Evolutionary conservation across 2,797 vertebrate species (phyloP).

Genomic region (Coreius guichenoti): DNA sequence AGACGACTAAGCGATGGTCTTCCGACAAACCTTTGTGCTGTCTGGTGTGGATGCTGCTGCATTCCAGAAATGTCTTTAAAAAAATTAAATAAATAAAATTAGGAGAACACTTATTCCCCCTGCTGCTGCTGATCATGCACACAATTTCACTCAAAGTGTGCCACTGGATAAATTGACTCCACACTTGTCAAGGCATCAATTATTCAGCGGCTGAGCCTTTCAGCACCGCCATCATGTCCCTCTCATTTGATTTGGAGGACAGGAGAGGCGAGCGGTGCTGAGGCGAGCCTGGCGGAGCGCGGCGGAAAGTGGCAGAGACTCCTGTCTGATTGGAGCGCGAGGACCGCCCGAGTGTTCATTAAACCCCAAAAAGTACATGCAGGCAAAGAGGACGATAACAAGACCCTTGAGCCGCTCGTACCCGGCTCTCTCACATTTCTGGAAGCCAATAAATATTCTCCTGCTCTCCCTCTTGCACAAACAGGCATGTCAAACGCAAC

Average conservation of each 20-base stretch:
- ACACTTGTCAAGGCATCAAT: constrained; percentile 72
- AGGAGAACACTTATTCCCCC: constrained; percentile 31
- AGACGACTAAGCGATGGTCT: neutral
- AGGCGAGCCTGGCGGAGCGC: constrained; percentile 53
- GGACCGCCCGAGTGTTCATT: constrained; percentile 80
- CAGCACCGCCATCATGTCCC: constrained; percentile 66
- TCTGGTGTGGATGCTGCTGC: constrained; percentile 14
- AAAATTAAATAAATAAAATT: constrained; percentile 36
- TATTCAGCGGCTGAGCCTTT: constrained; percentile 78
- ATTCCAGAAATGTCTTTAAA: constrained; percentile 11
- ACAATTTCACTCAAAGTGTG: constrained; percentile 58
- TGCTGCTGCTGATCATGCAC: constrained; percentile 54
- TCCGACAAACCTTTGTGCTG: constrained; percentile 7
- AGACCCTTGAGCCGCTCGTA: constrained; percentile 80
- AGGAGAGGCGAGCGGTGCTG: constrained; percentile 50
- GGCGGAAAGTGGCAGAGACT: constrained; percentile 64
- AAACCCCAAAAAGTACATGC: constrained; percentile 76
- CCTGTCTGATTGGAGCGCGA: constrained; percentile 75
- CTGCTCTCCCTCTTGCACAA: constrained; percentile 35
- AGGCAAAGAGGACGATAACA: constrained; percentile 79
- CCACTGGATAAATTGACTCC: constrained; percentile 68
- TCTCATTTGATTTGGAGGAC: constrained; percentile 57
- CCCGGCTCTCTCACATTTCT: constrained; percentile 70
- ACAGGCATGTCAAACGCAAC: constrained; percentile 48
- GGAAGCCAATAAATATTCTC: constrained; percentile 74